A percentile compares a stretch with the other conserved stretches of the same genome.
Conservation (phyloP, 2,113 vertebrate species). For the Castor canadensis region DNA sequence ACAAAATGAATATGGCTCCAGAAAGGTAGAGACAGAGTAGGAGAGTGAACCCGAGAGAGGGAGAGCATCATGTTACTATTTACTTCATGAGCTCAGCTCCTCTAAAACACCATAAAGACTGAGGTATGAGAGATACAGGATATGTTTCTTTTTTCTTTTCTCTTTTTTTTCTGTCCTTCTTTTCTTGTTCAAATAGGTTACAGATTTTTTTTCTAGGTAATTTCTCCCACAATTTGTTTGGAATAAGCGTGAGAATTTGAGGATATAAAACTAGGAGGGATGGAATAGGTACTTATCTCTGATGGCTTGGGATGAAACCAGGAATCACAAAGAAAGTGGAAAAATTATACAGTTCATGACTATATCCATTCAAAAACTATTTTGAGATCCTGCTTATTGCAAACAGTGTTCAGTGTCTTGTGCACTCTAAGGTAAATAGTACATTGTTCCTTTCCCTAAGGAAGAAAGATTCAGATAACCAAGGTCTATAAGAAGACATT, state of each 20-base stretch:
- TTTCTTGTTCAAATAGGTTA: background rate
- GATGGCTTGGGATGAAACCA: background rate
- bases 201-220: background rate
- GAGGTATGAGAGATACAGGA: background rate
- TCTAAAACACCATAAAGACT: background rate
- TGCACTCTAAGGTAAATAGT: background rate
- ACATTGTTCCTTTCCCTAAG: background rate
- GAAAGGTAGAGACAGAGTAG: background rate
- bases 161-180: background rate
- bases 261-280: background rate
- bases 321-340: background rate
- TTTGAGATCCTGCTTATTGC: background rate
- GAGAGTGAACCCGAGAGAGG: background rate
- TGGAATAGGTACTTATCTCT: background rate
- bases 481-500: background rate
- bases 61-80: fast-evolving
- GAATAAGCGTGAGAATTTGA: too few species aligned
- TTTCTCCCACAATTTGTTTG: too few species aligned
- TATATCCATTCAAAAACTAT: background rate
- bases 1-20: background rate
- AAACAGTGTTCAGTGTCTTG: background rate
- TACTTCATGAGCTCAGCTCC: background rate
- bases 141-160: background rate
- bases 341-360: background rate
- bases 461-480: background rate